Evolutionary conservation across 92 coral and sea anemone species (phyloP).

Genomic region (Umimayanthus kanabou): DNA sequence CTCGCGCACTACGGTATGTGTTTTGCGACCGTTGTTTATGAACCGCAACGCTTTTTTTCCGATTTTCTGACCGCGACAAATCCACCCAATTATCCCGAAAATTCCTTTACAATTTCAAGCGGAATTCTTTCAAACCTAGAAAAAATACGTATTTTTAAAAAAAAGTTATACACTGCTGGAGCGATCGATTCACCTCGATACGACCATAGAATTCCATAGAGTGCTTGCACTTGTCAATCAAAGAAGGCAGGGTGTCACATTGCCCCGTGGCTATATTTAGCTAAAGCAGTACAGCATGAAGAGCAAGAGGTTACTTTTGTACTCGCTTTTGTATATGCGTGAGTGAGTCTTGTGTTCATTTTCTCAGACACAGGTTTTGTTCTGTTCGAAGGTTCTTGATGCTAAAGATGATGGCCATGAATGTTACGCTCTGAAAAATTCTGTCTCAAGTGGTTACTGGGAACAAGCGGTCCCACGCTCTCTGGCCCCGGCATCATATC

Average conservation of each 20-base stretch:
- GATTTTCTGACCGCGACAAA: not conserved
- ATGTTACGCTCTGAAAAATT: slow-evolving; percentile 32
- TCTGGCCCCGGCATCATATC: slow-evolving; percentile 7
- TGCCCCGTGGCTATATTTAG: slow-evolving; percentile 62
- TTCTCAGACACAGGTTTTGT: slow-evolving; percentile 55
- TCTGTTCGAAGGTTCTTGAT: slow-evolving; percentile 70
- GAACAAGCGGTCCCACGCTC: slow-evolving; percentile 9
- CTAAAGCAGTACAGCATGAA: slow-evolving; percentile 46
- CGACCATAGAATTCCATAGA: slow-evolving; percentile 48
- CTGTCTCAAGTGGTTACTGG: slow-evolving; percentile 29
- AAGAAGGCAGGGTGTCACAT: slow-evolving; percentile 55
- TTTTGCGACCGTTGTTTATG: not conserved
- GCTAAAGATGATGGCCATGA: slow-evolving; percentile 37
- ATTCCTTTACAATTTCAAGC: not conserved
- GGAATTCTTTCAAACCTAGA: not conserved
- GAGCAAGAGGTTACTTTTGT: slow-evolving; percentile 53
- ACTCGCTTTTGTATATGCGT: slow-evolving; percentile 34
- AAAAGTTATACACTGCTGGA: slow-evolving; percentile 21
- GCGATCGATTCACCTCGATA: slow-evolving; percentile 47
- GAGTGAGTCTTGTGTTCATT: slow-evolving; percentile 59
- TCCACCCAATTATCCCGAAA: not conserved
- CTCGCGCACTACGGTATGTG: slow-evolving; percentile 13
- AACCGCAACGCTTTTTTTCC: slow-evolving; percentile 12
- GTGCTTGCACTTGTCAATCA: slow-evolving; percentile 69
- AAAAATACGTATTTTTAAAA: not conserved